phyloP scores from a whole-genome alignment of 2,797 vertebrate species.

The Rhadinocentrus ornatus region DNA sequence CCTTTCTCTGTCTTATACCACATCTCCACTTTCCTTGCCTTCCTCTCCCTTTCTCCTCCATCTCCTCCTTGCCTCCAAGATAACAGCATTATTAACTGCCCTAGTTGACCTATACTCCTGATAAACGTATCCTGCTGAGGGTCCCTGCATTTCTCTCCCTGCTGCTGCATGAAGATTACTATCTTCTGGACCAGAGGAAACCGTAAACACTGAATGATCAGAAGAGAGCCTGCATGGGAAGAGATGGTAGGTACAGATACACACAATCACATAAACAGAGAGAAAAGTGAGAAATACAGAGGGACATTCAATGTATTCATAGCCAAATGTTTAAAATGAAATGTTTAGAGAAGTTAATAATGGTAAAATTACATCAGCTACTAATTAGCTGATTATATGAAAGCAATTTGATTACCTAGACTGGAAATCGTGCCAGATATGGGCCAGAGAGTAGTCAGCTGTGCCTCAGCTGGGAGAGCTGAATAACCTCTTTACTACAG shows the following conservation, averaged over 20 bases:
- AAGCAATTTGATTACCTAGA: conserved; percentile 70
- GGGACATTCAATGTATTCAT: conserved; percentile 20
- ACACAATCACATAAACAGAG: conserved; percentile 9
- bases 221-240: conserved; percentile 52
- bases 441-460: conserved; percentile 80
- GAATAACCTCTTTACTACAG: conserved; percentile 73
- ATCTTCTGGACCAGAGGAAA: conserved; percentile 65
- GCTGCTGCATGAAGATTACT: conserved; percentile 62
- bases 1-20: conserved; percentile 29
- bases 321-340: conserved; percentile 54
- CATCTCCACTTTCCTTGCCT: conserved; percentile 10
- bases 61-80: conserved; percentile 62
- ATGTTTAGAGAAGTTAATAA: conserved; percentile 71
- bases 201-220: conserved; percentile 59
- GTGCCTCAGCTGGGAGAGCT: conserved; percentile 79
- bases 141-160: conserved; percentile 62
- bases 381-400: conserved; percentile 80
- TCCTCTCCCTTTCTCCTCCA: conserved; percentile 15
- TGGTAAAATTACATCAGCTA: conserved; percentile 78
- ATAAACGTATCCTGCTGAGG: conserved; percentile 73
- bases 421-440: conserved; percentile 68
- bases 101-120: conserved; percentile 77
- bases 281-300: conserved; percentile 15
- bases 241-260: conserved; percentile 50
- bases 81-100: conserved; percentile 81